A percentile compares a stretch with the other conserved stretches of the same genome.
Conservation (phyloP, 2,888 invertebrate species). For the Bimastos eiseni region DNA sequence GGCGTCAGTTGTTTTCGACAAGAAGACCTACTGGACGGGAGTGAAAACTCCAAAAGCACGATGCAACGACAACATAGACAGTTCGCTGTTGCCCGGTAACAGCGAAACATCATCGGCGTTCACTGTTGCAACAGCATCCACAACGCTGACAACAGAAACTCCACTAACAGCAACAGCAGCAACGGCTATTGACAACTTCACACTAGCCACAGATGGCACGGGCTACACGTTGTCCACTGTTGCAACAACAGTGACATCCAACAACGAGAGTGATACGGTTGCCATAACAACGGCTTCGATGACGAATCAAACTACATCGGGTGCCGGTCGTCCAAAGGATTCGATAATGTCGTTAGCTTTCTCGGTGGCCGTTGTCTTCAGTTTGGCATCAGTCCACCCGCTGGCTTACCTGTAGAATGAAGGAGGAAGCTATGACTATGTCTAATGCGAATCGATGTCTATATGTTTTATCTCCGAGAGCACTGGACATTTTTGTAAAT, state of each 20-base stretch:
- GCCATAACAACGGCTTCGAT: not conserved
- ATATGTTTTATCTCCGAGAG: not conserved
- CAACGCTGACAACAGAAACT: not conserved
- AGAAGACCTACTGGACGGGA: not conserved
- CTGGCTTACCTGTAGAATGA: not conserved
- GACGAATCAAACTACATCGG: not conserved
- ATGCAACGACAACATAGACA: not conserved
- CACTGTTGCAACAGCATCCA: no score
- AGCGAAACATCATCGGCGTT: not conserved
- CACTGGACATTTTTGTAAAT: not conserved
- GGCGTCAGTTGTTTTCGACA: not conserved
- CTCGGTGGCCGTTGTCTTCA: not conserved
- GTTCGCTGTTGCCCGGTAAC: not conserved
- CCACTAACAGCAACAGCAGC: no score
- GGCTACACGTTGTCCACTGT: not conserved
- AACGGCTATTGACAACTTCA: not conserved
- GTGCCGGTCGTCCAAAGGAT: not conserved
- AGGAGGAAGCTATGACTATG: not conserved
- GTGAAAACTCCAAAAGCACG: not conserved
- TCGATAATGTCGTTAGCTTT: not conserved
- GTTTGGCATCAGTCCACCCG: not conserved
- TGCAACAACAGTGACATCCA: not conserved
- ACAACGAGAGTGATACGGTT: not conserved
- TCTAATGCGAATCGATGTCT: not conserved
- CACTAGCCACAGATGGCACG: not conserved